Base-by-base conservation (phyloP, 2,113 vertebrate genomes). In the Symphodus melops region DNA sequence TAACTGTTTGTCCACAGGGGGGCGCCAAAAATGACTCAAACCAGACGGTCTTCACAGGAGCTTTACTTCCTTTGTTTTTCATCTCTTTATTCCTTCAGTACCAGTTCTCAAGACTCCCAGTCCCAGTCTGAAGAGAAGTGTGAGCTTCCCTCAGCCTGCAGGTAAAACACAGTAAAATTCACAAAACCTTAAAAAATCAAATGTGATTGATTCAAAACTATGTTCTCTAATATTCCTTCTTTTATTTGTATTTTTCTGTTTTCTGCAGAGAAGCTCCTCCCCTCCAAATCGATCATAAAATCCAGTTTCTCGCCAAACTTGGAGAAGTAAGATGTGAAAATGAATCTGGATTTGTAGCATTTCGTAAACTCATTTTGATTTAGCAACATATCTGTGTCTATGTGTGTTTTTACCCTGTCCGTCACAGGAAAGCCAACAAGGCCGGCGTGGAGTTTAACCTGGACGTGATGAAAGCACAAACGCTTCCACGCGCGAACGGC, bases 381-480 rank as follows among this genome's bases (percentile, higher is more conserved):
- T 33, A 6, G 6, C 6, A 33, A 33, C 28, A 33, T 6, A 33
- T 0, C 28, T 33, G 20, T 56, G 10, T 54, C 5, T 33, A n/a
- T 2, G 28, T 36, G 5, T 33, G 33, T 36, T 28, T 51, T 51
- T 8, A n/a, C 10, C 2, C 9, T 13, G 5, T 52, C 0, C 2
- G 77, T 72, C 41, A 1, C 69, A 94, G 91, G 53, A 89, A 84
- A 48, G 11, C 39, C 1, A 91, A 82, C 54, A 84, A 82, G 68
- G 54, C 70, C 1, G 1, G n/a, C 21, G 4, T 81, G 13, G 88
- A 89, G 68, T 4, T 82, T 25, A 86, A 95, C 11, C 83, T 94
- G 51, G 95, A 96, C 59, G 44, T 94, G 73, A 94, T 94, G 79
- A 94, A 95, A 53, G 96, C 96, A 0, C 96, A 96, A 89, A 97